These are phyloP conservation scores for Hyppa rectilinea DNA, from an alignment of 2,888 invertebrate genomes.

Conservation along the genomic window DNA sequence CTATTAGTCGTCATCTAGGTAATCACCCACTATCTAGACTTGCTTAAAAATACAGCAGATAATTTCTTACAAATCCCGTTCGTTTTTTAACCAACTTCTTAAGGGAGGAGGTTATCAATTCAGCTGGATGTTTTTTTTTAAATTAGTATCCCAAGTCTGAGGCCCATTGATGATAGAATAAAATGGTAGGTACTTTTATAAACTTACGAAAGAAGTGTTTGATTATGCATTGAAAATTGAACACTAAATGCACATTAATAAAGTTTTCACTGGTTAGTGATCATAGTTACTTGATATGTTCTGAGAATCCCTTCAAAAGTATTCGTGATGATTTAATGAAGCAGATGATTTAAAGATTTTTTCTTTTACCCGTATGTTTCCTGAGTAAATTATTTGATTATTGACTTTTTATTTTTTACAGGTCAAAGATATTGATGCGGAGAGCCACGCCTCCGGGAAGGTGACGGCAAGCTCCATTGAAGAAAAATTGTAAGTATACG, in stretches of 20 bases:
- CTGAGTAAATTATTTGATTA: not conserved
- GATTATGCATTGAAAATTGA: constrained; percentile 24
- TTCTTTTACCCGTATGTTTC: not conserved
- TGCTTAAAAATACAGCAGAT: not conserved
- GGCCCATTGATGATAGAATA: not conserved
- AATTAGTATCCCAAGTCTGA: not conserved
- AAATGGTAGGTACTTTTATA: not conserved
- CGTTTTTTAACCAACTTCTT: not conserved
- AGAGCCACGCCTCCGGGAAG: constrained; percentile 82
- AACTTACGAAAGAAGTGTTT: not conserved
- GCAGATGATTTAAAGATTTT: not conserved
- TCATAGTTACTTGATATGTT: too few species aligned
- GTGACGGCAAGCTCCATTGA: constrained; percentile 80
- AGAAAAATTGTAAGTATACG: constrained; percentile 84
- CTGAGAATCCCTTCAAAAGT: too few species aligned
- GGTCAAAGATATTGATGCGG: constrained; percentile 87
- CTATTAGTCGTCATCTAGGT: too few species aligned
- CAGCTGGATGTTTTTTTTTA: not conserved
- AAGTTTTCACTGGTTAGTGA: too few species aligned
- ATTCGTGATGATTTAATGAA: too few species aligned
- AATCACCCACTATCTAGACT: too few species aligned
- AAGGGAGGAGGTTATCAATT: not conserved
- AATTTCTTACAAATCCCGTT: not conserved
- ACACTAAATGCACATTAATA: not conserved
- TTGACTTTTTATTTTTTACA: constrained; percentile 55